phyloP scores from a whole-genome alignment of 30 jellyfish, hydroid and myxozoan genomes.

The Rhopilema esculentum region DNA sequence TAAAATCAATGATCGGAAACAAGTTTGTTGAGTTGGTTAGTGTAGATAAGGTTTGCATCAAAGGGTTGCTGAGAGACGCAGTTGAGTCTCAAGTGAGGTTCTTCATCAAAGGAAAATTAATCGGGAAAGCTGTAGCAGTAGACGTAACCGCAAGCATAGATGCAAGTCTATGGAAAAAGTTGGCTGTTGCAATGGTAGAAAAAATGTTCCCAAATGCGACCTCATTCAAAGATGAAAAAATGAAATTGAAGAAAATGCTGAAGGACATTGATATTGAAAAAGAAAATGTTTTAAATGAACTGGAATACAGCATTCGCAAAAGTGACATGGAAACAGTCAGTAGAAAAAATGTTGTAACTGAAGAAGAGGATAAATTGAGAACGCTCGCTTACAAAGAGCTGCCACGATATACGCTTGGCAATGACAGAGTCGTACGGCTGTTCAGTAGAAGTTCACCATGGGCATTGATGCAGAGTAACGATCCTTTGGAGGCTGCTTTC shows the following conservation, averaged over 20 bases:
- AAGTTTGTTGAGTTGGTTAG: constrained; percentile 47
- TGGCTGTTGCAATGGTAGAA: constrained; percentile 69
- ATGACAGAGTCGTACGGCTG: constrained; percentile 78
- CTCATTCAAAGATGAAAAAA: constrained; percentile 60
- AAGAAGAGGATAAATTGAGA: constrained; percentile 75
- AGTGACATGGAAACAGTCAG: constrained; percentile 65
- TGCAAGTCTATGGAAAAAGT: constrained; percentile 53
- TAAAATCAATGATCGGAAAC: constrained; percentile 49
- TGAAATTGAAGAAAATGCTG: constrained; percentile 45
- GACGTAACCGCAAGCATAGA: constrained; percentile 64
- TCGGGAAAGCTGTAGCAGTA: constrained; percentile 34
- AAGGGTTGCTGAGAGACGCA: constrained; percentile 67
- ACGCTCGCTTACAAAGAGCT: constrained; percentile 76
- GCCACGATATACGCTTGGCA: constrained; percentile 87
- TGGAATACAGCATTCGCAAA: constrained; percentile 20
- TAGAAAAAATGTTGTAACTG: constrained; percentile 33
- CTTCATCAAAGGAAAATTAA: constrained; percentile 39
- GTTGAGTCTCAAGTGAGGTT: constrained; percentile 62
- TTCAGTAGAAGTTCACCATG: constrained; percentile 80
- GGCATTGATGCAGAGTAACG: constrained; percentile 70
- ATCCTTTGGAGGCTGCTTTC: constrained; percentile 74
- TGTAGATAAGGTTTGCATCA: constrained; percentile 64
- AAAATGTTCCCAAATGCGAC: constrained; percentile 64
- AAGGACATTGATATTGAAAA: constrained; percentile 71
- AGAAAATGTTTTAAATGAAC: constrained; percentile 20